These are phyloP conservation scores for Agriotes lineatus DNA, from an alignment of 2,888 invertebrate genomes.

Conservation along the genomic window DNA sequence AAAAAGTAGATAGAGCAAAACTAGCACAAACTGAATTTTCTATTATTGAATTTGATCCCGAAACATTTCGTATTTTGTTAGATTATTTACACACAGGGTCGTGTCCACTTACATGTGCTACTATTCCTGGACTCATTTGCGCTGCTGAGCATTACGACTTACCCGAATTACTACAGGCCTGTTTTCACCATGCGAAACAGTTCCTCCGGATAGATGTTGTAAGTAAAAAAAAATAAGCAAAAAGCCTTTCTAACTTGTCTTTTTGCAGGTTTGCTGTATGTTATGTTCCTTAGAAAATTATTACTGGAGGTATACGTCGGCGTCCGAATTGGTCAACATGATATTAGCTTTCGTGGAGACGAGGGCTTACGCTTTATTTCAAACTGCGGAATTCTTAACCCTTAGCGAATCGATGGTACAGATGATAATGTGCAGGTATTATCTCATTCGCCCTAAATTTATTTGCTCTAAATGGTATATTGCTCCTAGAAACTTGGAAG, in stretches of 20 bases:
- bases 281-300: slow-evolving; percentile 92
- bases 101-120: slow-evolving; percentile 91
- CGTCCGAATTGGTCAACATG: slow-evolving; percentile 94
- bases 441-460: background rate
- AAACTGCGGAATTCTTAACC: slow-evolving; percentile 85
- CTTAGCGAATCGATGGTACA: slow-evolving; percentile 95
- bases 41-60: slow-evolving; percentile 95
- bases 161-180: slow-evolving; percentile 91
- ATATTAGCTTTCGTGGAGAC: slow-evolving; percentile 92
- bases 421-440: slow-evolving; percentile 84
- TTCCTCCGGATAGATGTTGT: slow-evolving; percentile 93
- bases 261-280: slow-evolving; percentile 87
- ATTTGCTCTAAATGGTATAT: background rate
- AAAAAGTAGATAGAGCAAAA: slow-evolving; percentile 93
- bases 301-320: slow-evolving; percentile 95
- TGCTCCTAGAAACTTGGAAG: slow-evolving; percentile 81
- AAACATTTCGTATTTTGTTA: slow-evolving; percentile 90
- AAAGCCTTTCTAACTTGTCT: background rate
- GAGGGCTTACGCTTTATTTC: slow-evolving; percentile 86
- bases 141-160: slow-evolving; percentile 95
- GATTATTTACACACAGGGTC: slow-evolving; percentile 95
- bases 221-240: slow-evolving; percentile 56
- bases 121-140: slow-evolving; percentile 92
- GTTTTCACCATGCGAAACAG: slow-evolving; percentile 96
- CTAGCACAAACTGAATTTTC: slow-evolving; percentile 95